These are phyloP conservation scores for Cygnus atratus DNA, from an alignment of 2,113 vertebrate genomes.

Conservation along the genomic window DNA sequence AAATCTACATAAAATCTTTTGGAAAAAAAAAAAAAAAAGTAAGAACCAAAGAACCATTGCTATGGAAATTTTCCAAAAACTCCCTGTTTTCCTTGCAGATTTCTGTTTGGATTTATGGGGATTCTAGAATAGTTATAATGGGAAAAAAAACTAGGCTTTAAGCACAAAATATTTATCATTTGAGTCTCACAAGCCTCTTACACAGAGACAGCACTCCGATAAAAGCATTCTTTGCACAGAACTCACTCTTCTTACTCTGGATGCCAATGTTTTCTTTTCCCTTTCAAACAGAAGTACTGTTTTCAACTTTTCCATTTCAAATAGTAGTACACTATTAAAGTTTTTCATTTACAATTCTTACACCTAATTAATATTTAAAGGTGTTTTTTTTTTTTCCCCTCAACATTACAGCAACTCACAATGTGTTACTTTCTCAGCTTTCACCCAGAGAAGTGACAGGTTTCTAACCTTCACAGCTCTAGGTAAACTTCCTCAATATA, in stretches of 20 bases:
- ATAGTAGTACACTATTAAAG: background rate
- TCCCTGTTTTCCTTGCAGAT: rapidly evolving
- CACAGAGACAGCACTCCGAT: background rate
- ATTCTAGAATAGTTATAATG: background rate
- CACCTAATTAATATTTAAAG: background rate
- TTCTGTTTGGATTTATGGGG: background rate
- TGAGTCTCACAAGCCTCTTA: background rate
- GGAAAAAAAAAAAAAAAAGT: rapidly evolving
- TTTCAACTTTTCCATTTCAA: background rate
- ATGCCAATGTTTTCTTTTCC: background rate
- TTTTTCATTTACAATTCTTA: background rate
- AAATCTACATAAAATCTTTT: background rate
- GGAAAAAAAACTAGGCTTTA: background rate
- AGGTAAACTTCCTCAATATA: background rate
- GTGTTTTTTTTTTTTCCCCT: background rate
- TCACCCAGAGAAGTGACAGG: background rate
- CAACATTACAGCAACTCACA: background rate
- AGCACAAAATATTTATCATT: constrained; percentile 36
- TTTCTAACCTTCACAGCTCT: background rate
- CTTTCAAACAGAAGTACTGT: background rate
- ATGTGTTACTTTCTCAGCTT: background rate
- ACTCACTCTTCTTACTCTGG: background rate
- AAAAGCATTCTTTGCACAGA: background rate
- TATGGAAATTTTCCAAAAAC: background rate
- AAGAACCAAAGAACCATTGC: background rate